Evolutionary conservation across 2,797 vertebrate genomes (phyloP).

Genomic region (Nyctalus aviator): DNA sequence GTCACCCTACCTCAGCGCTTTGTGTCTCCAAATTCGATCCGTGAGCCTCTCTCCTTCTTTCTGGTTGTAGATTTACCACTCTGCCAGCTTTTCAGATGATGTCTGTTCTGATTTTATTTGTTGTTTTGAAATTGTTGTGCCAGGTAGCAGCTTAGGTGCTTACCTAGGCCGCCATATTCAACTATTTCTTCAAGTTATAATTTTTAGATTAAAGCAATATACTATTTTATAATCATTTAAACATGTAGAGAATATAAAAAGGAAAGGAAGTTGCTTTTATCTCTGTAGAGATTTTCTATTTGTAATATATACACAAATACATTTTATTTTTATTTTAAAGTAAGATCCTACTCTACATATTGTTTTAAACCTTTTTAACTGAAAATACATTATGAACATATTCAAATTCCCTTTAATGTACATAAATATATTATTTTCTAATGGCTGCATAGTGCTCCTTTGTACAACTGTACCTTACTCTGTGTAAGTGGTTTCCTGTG

Average conservation of each 20-base stretch:
- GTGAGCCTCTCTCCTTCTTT: too few relatives aligned
- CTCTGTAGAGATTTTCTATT: background rate
- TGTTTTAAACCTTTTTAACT: slow-evolving; percentile 41
- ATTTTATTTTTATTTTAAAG: background rate
- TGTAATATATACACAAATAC: background rate
- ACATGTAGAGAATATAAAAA: background rate
- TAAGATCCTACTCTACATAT: background rate
- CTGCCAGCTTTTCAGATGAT: too few relatives aligned
- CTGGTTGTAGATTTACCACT: too few relatives aligned
- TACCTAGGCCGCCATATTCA: too few relatives aligned
- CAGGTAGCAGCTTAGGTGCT: too few relatives aligned
- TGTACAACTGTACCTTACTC: background rate
- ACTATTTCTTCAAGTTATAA: too few relatives aligned
- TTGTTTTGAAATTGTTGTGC: too few relatives aligned
- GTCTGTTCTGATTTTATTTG: too few relatives aligned
- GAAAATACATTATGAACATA: background rate
- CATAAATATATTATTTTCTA: background rate
- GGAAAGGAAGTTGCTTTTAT: background rate
- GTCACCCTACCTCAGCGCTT: too few relatives aligned
- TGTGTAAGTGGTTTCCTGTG: background rate
- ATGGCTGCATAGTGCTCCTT: background rate
- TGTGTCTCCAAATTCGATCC: too few relatives aligned
- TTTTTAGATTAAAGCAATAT: slow-evolving; percentile 4
- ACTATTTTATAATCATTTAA: slow-evolving; percentile 29
- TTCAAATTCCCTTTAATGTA: background rate